These are phyloP conservation scores for Oryzias javanicus DNA, from an alignment of 2,113 vertebrate species.

Conservation along the genomic window DNA sequence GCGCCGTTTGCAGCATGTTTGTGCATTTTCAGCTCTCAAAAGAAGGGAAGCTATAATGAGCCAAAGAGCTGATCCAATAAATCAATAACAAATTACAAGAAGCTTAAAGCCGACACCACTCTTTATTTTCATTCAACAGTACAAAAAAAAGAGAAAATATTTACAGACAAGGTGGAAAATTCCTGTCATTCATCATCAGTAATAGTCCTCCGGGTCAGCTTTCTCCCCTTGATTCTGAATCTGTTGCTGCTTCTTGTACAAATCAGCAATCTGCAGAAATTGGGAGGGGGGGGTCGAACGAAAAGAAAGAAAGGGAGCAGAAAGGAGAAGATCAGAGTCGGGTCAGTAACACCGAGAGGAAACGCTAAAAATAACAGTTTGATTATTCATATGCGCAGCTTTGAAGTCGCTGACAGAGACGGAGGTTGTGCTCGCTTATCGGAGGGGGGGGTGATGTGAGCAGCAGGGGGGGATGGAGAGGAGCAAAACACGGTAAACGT, in stretches of 20 bases:
- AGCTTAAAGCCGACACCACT: constrained; percentile 29
- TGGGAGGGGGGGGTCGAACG: constrained; percentile 5
- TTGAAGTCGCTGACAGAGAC: constrained; percentile 49
- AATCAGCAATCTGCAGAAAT: constrained; percentile 80
- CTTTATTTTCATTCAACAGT: constrained; percentile 59
- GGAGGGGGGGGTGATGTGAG: constrained; percentile 21
- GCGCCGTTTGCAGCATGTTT: neutral
- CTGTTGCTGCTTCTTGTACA: constrained; percentile 89
- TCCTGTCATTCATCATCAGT: constrained; percentile 64
- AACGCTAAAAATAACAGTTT: constrained; percentile 56
- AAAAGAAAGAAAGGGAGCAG: constrained; percentile 7
- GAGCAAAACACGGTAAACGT: constrained; percentile 29
- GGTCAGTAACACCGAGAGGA: constrained; percentile 50
- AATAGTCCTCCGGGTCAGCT: constrained; percentile 79
- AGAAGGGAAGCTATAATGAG: constrained; percentile 14
- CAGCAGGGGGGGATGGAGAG: constrained; percentile 21
- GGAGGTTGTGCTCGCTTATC: constrained; percentile 35
- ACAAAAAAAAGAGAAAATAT: constrained; percentile 51
- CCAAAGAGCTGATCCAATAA: neutral
- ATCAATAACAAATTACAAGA: constrained; percentile 26
- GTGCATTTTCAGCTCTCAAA: constrained; percentile 20
- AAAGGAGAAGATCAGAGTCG: constrained; percentile 33
- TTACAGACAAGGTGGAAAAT: constrained; percentile 59
- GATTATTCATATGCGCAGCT: constrained; percentile 54
- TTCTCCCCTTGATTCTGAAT: constrained; percentile 86